phyloP scores from a whole-genome alignment of 2,888 invertebrate genomes.

The Caenorhabditis uteleia region DNA sequence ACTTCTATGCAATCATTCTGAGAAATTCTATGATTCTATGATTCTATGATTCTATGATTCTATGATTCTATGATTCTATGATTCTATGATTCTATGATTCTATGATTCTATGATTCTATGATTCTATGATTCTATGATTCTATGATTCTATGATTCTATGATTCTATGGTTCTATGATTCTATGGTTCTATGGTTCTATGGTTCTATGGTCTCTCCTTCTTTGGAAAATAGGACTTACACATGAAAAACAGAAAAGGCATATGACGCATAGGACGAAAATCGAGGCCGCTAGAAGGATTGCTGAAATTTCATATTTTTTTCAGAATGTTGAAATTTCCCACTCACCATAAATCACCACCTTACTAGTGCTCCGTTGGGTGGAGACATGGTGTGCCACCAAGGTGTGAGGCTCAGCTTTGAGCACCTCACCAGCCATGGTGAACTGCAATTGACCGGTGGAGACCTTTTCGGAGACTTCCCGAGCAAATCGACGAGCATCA shows the following conservation, averaged over 20 bases:
- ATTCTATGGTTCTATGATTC: background rate
- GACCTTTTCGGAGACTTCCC: conserved; percentile 55
- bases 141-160: background rate
- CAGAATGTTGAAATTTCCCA: background rate
- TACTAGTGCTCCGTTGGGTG: background rate
- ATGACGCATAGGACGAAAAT: conserved; percentile 49
- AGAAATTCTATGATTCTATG: background rate
- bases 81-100: background rate
- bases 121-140: background rate
- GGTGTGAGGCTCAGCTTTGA: conserved; percentile 54
- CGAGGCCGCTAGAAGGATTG: conserved; percentile 43
- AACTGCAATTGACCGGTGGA: conserved; percentile 39
- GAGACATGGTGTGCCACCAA: conserved; percentile 41
- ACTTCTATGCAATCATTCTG: background rate
- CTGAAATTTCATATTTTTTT: conserved; percentile 27
- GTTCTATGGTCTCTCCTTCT: too few relatives aligned
- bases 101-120: background rate
- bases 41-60: background rate
- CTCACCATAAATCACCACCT: conserved; percentile 49
- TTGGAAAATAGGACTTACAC: conserved; percentile 56
- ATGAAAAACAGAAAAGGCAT: conserved; percentile 45
- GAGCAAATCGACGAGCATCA: conserved; percentile 51
- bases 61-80: background rate
- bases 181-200: background rate
- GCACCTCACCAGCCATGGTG: conserved; percentile 33